These are phyloP conservation scores for Coleophora deauratella DNA, from an alignment of 2,888 invertebrate genomes.

Conservation along the genomic window DNA sequence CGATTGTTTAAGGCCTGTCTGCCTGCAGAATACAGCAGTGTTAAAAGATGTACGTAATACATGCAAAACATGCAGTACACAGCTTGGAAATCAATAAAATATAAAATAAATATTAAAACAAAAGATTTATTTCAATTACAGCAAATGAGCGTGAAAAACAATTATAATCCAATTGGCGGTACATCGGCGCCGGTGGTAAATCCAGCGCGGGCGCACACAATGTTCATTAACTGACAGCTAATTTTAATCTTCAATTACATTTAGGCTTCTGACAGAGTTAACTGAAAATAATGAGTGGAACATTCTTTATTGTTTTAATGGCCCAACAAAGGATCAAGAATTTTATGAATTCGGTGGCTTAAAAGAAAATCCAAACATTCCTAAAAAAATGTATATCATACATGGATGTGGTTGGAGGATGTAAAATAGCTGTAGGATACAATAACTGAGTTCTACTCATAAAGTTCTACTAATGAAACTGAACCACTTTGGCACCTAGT, in stretches of 20 bases:
- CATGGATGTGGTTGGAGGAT: too few relatives aligned
- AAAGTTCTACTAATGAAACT: too few relatives aligned
- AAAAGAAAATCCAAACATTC: too few relatives aligned
- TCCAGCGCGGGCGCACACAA: slow-evolving; percentile 32
- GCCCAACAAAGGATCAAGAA: not conserved
- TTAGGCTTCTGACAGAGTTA: slow-evolving; percentile 43
- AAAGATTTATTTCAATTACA: slow-evolving; percentile 63
- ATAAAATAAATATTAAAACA: slow-evolving; percentile 48
- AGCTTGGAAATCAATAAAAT: slow-evolving; percentile 22
- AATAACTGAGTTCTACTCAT: too few relatives aligned
- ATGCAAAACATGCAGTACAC: too few relatives aligned
- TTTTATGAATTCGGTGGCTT: not conserved
- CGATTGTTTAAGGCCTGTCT: too few relatives aligned
- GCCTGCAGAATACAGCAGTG: too few relatives aligned
- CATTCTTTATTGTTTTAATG: slow-evolving; percentile 1
- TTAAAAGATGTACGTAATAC: too few relatives aligned
- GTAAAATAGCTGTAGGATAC: too few relatives aligned
- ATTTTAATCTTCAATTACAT: slow-evolving; percentile 67
- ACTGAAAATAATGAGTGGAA: slow-evolving; percentile 43
- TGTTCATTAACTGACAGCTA: slow-evolving; percentile 56
- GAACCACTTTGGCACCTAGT: too few relatives aligned
- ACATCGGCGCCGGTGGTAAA: slow-evolving; percentile 39
- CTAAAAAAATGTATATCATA: too few relatives aligned
- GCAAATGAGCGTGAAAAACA: slow-evolving; percentile 68
- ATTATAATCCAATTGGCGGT: slow-evolving; percentile 59